phyloP scores from a whole-genome alignment of 2,888 invertebrate genomes.

The Cabera pusaria region DNA sequence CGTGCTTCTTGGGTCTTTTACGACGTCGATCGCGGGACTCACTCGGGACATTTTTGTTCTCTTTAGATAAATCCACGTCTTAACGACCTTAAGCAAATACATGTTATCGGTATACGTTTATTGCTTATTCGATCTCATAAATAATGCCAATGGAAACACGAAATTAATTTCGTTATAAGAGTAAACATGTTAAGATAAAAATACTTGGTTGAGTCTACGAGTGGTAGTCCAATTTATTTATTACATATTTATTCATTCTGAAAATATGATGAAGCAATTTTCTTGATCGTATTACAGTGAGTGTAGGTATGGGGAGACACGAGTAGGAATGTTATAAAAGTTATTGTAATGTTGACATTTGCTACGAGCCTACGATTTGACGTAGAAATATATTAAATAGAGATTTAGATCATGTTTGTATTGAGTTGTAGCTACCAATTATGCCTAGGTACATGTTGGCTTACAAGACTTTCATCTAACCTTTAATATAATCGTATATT shows the following conservation, averaged over 20 bases:
- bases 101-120: conserved; percentile 79
- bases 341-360: conserved; percentile 16
- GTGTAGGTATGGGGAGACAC: conserved; percentile 24
- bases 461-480: no score
- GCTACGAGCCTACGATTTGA: conserved; percentile 1
- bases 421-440: no score
- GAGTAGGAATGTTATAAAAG: conserved; percentile 19
- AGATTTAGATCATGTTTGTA: no score
- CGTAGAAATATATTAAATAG: no score
- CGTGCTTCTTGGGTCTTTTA: conserved; percentile 73
- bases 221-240: conserved; percentile 45
- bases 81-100: conserved; percentile 80
- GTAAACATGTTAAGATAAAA: conserved; percentile 56
- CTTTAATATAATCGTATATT: no score
- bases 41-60: conserved; percentile 76
- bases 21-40: conserved; percentile 69
- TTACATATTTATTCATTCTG: conserved; percentile 38
- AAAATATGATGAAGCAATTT: conserved; percentile 34
- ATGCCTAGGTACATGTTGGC: no score
- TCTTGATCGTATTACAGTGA: conserved; percentile 31
- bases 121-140: conserved; percentile 79
- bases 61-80: conserved; percentile 80
- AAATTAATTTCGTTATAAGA: conserved; percentile 77
- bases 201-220: conserved; percentile 46
- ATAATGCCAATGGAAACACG: conserved; percentile 73